These are phyloP conservation scores for Sturnira hondurensis DNA, from an alignment of 2,113 vertebrate species.

Conservation along the genomic window DNA sequence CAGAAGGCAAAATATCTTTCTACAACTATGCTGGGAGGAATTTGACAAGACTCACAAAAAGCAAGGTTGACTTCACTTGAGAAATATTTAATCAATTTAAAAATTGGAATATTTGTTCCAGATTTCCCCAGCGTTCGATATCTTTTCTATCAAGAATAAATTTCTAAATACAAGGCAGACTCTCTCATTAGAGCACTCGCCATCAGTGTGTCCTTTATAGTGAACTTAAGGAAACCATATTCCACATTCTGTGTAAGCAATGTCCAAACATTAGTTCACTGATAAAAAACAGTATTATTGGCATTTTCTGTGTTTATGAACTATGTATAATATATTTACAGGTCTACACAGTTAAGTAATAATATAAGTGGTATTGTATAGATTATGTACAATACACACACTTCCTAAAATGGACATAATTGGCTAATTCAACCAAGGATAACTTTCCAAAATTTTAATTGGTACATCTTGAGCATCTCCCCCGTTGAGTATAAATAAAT, in stretches of 20 bases:
- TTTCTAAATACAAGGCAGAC: not conserved
- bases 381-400: not conserved
- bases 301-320: not conserved
- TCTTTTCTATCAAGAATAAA: not conserved
- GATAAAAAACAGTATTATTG: not conserved
- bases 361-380: not conserved
- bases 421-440: not conserved
- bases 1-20: not conserved
- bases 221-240: not conserved
- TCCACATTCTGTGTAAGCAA: not conserved
- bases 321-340: not conserved
- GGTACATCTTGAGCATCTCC: not conserved
- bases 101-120: not conserved
- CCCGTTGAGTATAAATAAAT: not conserved
- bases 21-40: not conserved
- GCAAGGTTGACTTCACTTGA: not conserved
- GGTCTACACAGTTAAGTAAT: not conserved
- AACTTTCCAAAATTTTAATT: not conserved
- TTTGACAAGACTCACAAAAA: not conserved
- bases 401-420: not conserved
- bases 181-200: not conserved
- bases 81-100: not conserved
- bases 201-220: not conserved
- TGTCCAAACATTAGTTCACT: not conserved
- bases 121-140: not conserved